Evolutionary conservation across 1,140 invertebrate genomes (phyloP), one percentile per base, ranked within the genome.

Genomic region (Zaprionus tsacasi): DNA sequence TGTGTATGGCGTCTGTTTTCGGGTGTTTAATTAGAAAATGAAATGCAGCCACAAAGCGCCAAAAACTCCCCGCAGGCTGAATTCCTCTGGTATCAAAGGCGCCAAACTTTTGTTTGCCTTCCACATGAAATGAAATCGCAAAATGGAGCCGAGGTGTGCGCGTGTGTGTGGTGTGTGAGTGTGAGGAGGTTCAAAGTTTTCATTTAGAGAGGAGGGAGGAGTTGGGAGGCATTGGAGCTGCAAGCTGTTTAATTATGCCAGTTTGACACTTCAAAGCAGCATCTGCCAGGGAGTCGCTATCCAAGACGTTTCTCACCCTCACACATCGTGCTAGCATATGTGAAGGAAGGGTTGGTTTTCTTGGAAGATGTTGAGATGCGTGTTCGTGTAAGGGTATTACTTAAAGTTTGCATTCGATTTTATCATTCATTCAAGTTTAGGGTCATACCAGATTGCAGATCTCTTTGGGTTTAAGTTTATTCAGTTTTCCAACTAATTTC

Each of bases 181-280:
- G 30, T 52, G 61, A 30, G 27, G 27, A 50, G 35, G 69, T 17
- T 50, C n/a, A 66, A 65, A 70, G 56, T 77, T 78, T 78, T 76
- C 36, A 52, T 48, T 73, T 64, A 77, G 35, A 40, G 36, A 12
- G 59, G 40, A 48, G 36, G n/a, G 52, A 36, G 45, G 36, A 59
- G 56, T 21, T 21, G 27, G 27, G 21, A 35, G 11, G 35, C n/a
- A 45, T 30, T n/a, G 30, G 45, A 40, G 66, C 63, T 70, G 65
- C 50, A 64, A 74, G 67, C 64, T 79, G 75, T 81, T 90, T 89
- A 89, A 89, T 89, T 89, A 90, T 89, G 85, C 85, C 85, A 89
- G 82, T 87, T 90, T 89, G 85, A 86, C 85, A 89, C 85, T 89
- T 89, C 85, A 89, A 89, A 89, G 81, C 85, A 87, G 82, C 78